Base-by-base conservation (phyloP, 2,113 vertebrate genomes). In the Onychostruthus taczanowskii region DNA sequence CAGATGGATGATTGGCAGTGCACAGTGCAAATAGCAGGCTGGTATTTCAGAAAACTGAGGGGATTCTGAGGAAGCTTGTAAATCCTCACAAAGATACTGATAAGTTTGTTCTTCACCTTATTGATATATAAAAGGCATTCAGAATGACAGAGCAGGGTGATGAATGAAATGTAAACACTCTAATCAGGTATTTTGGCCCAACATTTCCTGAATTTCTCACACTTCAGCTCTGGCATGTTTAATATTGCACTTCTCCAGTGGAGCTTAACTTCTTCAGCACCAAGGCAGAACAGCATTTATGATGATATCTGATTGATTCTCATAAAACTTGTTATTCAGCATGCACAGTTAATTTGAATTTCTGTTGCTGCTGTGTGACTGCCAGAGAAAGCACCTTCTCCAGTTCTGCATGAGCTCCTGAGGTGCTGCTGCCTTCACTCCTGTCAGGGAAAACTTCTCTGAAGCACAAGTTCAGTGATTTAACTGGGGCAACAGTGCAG, bases 401-500 rank as follows among this genome's bases (percentile, higher is more conserved):
- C 3, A 80, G 47, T 20, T 81, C n/a, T 89, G 52, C 44, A 16
- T 1, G 8, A 86, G 68, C 2, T 88, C 67, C 78, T 39, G 79
- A 72, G 69, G 84, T 76, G 58, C 62, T 79, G 66, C 70, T 91
- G 84, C 74, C 77, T 89, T 44, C 53, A 3, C 8, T 84, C 28
- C 43, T 63, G 31, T 28, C 85, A 69, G 1, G 31, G 23, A 41
- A 87, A 85, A 69, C 75, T 85, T 56, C 11, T n/a, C 49, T 63
- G 46, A 84, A 88, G 43, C 16, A 70, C 22, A n/a, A 3, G 13
- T n/a, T 70, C 47, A 74, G 1, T 17, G 28, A 88, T 59, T 74
- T 90, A 90, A 92, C 90, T 90, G 66, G 93, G 85, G 41, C 83
- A 95, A 2, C 14, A 37, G 35, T 44, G 82, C 90, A 96, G 93